A percentile compares a stretch with the other conserved stretches of the same genome.
phyloP scores from a whole-genome alignment of 1,140 invertebrate genomes.

The Drosophila mojavensis region DNA sequence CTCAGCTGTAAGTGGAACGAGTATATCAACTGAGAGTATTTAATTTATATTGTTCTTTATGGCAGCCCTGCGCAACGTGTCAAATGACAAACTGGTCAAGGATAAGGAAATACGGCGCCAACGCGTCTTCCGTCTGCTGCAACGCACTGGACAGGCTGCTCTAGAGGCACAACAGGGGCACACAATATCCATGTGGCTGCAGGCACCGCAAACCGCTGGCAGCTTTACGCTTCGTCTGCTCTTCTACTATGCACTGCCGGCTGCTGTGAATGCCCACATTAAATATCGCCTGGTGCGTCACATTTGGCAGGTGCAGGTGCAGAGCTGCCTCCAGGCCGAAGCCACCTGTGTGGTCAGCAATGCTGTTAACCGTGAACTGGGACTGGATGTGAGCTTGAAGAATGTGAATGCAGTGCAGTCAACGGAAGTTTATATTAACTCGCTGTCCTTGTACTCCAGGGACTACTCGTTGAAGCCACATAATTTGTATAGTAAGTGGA shows the following conservation, averaged over 20 bases:
- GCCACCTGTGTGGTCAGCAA: slow-evolving; percentile 85
- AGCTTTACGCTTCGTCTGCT: slow-evolving; percentile 88
- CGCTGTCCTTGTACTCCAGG: slow-evolving; percentile 70
- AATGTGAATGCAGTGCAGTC: slow-evolving; percentile 88
- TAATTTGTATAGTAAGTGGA: slow-evolving; percentile 68
- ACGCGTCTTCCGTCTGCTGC: slow-evolving; percentile 85
- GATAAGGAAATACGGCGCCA: slow-evolving; percentile 85
- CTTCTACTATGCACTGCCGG: slow-evolving; percentile 89
- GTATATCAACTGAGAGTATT: background rate
- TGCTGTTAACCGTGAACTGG: slow-evolving; percentile 85
- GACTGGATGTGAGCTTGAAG: slow-evolving; percentile 87
- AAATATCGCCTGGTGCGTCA: slow-evolving; percentile 89
- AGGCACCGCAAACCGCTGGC: slow-evolving; percentile 88
- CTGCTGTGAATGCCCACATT: slow-evolving; percentile 82
- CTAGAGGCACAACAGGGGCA: slow-evolving; percentile 86
- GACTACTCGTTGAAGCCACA: slow-evolving; percentile 65
- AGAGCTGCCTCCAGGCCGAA: slow-evolving; percentile 87
- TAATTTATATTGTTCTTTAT: background rate
- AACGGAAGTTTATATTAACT: slow-evolving; percentile 85
- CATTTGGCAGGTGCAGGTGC: slow-evolving; percentile 88
- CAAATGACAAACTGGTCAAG: slow-evolving; percentile 81
- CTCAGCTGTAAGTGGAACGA: slow-evolving; percentile 74
- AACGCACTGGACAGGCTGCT: slow-evolving; percentile 77
- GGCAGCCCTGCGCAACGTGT: slow-evolving; percentile 67
- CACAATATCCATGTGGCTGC: slow-evolving; percentile 88